Percentiles rank a stretch among this genome's conserved stretches.
These are phyloP conservation scores for Cotesia vestalis DNA, from an alignment of 1,140 invertebrate genomes.

Conservation along the genomic window DNA sequence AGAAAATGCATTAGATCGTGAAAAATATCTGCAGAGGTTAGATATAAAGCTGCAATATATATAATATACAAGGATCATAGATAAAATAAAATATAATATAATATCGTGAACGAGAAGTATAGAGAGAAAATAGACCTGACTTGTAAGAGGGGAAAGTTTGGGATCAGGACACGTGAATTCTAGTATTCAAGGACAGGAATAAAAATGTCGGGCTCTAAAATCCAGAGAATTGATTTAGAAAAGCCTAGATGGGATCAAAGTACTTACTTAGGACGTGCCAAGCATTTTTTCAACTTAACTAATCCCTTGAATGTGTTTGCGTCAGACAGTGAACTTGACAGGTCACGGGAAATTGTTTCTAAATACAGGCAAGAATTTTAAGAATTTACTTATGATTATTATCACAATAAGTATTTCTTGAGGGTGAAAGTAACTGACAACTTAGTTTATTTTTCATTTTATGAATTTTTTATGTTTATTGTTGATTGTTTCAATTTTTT, in stretches of 20 bases:
- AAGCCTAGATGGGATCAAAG: conserved; percentile 87
- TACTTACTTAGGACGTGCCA: conserved; percentile 85
- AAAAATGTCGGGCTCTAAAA: conserved; percentile 32
- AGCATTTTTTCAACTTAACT: conserved; percentile 90
- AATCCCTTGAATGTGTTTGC: conserved; percentile 89
- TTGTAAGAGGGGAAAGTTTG: no score
- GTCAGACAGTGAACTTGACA: conserved; percentile 73
- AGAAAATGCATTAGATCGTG: no score
- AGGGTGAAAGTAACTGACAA: background rate
- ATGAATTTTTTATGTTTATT: no score
- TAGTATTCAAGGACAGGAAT: background rate
- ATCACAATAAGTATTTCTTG: background rate
- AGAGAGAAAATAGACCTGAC: no score
- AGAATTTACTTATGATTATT: background rate
- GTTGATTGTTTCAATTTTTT: no score
- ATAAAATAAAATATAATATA: no score
- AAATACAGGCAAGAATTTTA: conserved; percentile 73
- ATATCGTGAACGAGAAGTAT: no score
- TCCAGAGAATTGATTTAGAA: conserved; percentile 74
- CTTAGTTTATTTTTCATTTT: no score
- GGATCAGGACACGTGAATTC: background rate
- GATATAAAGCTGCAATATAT: no score
- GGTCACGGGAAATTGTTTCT: conserved; percentile 76
- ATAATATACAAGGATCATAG: no score
- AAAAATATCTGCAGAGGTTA: no score